These are phyloP conservation scores for Papilio elwesi DNA, from an alignment of 2,888 invertebrate species.

Conservation along the genomic window DNA sequence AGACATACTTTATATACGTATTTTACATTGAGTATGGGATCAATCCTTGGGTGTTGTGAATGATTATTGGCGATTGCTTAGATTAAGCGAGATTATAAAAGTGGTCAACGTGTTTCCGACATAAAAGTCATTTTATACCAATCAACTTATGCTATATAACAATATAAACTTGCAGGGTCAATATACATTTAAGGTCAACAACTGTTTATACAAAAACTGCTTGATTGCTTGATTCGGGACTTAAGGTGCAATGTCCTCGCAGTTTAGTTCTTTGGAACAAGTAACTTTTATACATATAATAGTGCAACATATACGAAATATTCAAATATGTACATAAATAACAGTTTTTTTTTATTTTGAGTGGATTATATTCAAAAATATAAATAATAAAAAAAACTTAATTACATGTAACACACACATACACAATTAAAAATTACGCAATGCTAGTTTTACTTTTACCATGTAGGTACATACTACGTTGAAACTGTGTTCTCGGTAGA, in stretches of 20 bases:
- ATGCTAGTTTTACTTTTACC: neutral
- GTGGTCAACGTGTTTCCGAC: neutral
- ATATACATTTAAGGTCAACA: conserved; percentile 12
- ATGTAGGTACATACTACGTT: neutral
- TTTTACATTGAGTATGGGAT: too few species aligned
- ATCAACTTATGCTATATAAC: neutral
- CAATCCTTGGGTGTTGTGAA: too few species aligned
- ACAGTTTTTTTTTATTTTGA: too few species aligned
- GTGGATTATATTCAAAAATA: too few species aligned
- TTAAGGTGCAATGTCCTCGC: neutral
- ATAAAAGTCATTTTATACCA: neutral
- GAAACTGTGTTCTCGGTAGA: neutral
- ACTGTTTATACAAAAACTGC: conserved; percentile 2
- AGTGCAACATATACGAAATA: too few species aligned
- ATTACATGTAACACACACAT: too few species aligned
- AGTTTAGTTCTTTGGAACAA: neutral
- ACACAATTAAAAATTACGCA: too few species aligned
- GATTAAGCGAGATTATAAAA: neutral
- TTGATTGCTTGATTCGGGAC: neutral
- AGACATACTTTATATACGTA: too few species aligned
- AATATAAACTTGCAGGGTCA: neutral
- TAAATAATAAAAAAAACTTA: too few species aligned
- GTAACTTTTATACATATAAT: too few species aligned
- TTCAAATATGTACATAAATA: too few species aligned
- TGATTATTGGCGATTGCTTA: too few species aligned